phyloP scores from a whole-genome alignment of 2,797 vertebrate genomes.

The Acipenser ruthenus region DNA sequence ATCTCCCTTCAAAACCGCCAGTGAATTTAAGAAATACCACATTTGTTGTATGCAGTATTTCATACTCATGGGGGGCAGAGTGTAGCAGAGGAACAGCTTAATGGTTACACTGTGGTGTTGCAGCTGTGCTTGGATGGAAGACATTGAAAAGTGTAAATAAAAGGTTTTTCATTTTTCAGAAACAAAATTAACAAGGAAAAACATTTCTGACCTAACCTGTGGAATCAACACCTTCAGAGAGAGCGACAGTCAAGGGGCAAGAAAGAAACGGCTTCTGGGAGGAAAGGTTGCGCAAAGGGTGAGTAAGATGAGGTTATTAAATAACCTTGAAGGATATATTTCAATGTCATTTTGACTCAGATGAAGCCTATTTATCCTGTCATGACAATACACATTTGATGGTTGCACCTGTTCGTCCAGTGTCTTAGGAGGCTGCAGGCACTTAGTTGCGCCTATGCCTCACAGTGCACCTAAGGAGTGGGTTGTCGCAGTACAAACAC shows the following conservation, averaged over 20 bases:
- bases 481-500: too few species aligned
- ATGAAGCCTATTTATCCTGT: neutral
- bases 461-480: too few species aligned
- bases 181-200: slow-evolving; percentile 40
- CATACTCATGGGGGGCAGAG: too few species aligned
- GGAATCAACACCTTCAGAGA: slow-evolving; percentile 40
- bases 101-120: too few species aligned
- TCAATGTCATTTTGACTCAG: neutral
- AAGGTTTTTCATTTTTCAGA: slow-evolving; percentile 51
- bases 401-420: neutral
- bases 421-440: too few species aligned
- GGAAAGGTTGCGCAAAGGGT: slow-evolving; percentile 50
- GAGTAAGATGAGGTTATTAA: slow-evolving; percentile 19
- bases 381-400: neutral
- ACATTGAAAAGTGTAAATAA: too few species aligned
- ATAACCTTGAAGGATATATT: neutral
- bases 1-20: too few species aligned
- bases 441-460: too few species aligned
- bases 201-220: slow-evolving; percentile 49
- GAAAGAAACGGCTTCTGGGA: slow-evolving; percentile 47
- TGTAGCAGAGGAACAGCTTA: too few species aligned
- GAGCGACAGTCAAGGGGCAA: slow-evolving; percentile 4
- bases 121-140: too few species aligned
- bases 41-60: too few species aligned
- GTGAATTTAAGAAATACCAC: too few species aligned